phyloP scores from a whole-genome alignment of 2,888 invertebrate genomes.

The Tetropium fuscum region DNA sequence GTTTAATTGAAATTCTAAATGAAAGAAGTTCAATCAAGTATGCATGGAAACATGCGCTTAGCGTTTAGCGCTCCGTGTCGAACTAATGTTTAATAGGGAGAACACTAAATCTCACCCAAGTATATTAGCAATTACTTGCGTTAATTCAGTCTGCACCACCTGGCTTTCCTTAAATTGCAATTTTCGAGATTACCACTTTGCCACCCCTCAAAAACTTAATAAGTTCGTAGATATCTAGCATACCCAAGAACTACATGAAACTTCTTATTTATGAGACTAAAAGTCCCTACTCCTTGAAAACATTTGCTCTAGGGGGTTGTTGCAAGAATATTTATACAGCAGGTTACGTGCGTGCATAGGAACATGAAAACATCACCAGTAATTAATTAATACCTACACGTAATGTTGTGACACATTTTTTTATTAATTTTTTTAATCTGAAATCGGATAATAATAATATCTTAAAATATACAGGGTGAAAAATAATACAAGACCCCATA shows the following conservation, averaged over 20 bases:
- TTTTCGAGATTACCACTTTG: conserved; percentile 54
- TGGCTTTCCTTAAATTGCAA: conserved; percentile 60
- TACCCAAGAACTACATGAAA: conserved; percentile 2
- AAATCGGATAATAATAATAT: too few species aligned
- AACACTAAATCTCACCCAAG: conserved; percentile 63
- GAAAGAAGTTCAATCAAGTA: conserved; percentile 59
- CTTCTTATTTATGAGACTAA: conserved; percentile 9
- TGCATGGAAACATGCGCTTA: conserved; percentile 41
- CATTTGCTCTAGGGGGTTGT: too few species aligned
- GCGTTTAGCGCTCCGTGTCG: conserved; percentile 54
- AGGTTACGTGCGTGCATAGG: too few species aligned
- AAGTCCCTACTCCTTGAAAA: too few species aligned
- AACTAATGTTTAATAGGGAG: conserved; percentile 62
- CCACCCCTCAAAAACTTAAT: conserved; percentile 47
- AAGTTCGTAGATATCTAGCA: conserved; percentile 16
- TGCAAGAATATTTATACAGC: too few species aligned
- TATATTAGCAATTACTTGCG: conserved; percentile 66
- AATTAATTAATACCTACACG: too few species aligned
- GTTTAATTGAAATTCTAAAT: conserved; percentile 59
- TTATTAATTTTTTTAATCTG: too few species aligned
- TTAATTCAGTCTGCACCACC: conserved; percentile 65
- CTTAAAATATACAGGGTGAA: too few species aligned
- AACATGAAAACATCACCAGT: too few species aligned
- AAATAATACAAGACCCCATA: too few species aligned
- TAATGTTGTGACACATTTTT: too few species aligned